A percentile compares a stretch with the other conserved stretches of the same genome.
Conservation (phyloP, 2,113 vertebrate genomes). For the Gambusia affinis region DNA sequence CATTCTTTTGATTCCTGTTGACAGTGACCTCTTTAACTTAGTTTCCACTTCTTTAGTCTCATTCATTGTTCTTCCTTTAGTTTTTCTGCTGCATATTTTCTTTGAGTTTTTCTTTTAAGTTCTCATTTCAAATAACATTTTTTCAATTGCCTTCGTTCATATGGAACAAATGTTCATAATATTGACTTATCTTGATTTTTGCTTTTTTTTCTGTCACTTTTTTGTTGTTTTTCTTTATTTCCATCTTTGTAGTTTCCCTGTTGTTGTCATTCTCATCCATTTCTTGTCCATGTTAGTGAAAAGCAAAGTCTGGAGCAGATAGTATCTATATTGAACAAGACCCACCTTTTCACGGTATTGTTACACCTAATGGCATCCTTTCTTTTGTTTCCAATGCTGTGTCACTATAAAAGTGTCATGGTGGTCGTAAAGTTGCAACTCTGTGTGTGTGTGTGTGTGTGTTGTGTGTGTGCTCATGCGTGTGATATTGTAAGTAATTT, state of each 20-base stretch:
- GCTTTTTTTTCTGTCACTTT: background rate
- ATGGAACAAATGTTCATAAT: no score
- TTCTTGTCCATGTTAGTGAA: no score
- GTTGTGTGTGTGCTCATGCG: no score
- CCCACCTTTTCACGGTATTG: slow-evolving; percentile 44
- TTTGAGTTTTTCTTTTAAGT: background rate
- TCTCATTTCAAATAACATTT: background rate
- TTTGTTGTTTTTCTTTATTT: slow-evolving; percentile 9
- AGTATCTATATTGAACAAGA: slow-evolving; percentile 64
- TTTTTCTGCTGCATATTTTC: background rate
- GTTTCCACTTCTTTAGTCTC: background rate
- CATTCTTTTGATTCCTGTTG: background rate
- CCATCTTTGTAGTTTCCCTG: slow-evolving; percentile 4
- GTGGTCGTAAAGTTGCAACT: slow-evolving; percentile 43
- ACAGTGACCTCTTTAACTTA: background rate
- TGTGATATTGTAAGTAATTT: no score
- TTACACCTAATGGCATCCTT: slow-evolving; percentile 46
- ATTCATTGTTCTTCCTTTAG: background rate
- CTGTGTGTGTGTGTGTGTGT: no score
- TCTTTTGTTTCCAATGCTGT: slow-evolving; percentile 58
- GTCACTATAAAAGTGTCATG: slow-evolving; percentile 75
- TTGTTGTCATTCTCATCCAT: background rate
- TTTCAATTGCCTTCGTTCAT: background rate
- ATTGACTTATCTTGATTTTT: no score
- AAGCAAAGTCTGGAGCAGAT: slow-evolving; percentile 54